These are phyloP conservation scores for Dreissena polymorpha DNA, from an alignment of 1,140 invertebrate genomes.

Conservation along the genomic window DNA sequence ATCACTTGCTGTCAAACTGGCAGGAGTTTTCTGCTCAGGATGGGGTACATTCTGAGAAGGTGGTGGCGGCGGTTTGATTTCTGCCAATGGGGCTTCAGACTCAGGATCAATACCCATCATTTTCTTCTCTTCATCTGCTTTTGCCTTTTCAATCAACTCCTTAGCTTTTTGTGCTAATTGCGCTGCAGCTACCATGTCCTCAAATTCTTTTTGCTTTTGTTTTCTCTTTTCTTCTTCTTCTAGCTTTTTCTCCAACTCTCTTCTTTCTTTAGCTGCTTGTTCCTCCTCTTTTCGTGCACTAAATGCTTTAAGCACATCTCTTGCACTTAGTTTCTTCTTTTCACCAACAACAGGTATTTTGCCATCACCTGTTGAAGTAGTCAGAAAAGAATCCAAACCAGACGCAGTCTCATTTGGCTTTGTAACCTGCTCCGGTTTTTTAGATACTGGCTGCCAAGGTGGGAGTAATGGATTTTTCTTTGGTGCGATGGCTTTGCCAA, in stretches of 20 bases:
- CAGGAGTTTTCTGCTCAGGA: constrained; percentile 39
- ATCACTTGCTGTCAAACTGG: constrained; percentile 17
- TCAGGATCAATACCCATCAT: constrained; percentile 64
- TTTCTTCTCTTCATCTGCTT: constrained; percentile 62
- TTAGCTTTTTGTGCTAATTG: constrained; percentile 16
- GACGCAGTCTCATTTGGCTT: constrained; percentile 43
- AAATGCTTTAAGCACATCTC: constrained; percentile 56
- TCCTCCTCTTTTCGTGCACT: constrained; percentile 58
- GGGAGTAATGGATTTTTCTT: constrained; percentile 63
- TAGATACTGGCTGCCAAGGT: constrained; percentile 66
- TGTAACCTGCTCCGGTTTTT: constrained; percentile 40
- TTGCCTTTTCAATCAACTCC: constrained; percentile 7
- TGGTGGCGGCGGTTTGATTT: constrained; percentile 61
- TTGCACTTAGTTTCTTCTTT: constrained; percentile 56
- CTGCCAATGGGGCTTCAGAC: constrained; percentile 49
- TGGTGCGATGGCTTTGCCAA: constrained; percentile 17
- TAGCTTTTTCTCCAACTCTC: constrained; percentile 8
- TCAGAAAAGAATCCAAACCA: constrained; percentile 64
- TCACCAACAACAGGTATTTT: constrained; percentile 56
- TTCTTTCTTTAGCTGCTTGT: constrained; percentile 21
- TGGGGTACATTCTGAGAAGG: constrained; percentile 60
- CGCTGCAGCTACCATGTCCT: neutral
- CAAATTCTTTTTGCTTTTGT: constrained; percentile 17
- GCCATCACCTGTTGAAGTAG: constrained; percentile 43
- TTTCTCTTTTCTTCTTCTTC: neutral